A percentile compares a stretch with the other conserved stretches of the same genome.
Evolutionary conservation across 2,113 vertebrate genomes (phyloP).

Genomic region (Etia nguti): DNA sequence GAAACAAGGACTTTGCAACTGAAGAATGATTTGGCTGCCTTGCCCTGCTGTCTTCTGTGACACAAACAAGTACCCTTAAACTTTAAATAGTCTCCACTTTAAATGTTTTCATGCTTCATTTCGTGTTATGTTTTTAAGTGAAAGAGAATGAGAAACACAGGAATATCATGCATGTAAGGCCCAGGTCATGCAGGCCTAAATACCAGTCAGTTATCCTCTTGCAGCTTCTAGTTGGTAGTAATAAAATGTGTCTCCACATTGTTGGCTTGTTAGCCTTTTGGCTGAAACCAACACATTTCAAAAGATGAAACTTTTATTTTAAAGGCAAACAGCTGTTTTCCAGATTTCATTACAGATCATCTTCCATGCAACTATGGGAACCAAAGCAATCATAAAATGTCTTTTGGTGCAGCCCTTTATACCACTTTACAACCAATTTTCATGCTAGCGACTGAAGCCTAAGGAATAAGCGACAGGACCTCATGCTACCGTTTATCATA

Average conservation of each 20-base stretch:
- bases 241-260: neutral
- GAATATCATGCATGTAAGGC: neutral
- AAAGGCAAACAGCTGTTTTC: neutral
- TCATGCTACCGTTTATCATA: neutral
- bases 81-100: neutral
- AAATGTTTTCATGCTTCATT: neutral
- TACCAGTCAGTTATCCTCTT: neutral
- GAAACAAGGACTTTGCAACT: neutral
- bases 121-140: neutral
- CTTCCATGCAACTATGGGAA: neutral
- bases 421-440: neutral
- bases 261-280: neutral
- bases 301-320: neutral
- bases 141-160: accelerated
- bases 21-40: neutral
- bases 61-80: neutral
- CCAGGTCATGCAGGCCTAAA: neutral
- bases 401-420: neutral
- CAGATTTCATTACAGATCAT: neutral
- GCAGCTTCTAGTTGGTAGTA: neutral
- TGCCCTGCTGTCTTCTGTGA: neutral
- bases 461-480: neutral
- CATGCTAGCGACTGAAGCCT: neutral
- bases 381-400: neutral
- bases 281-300: neutral